These are phyloP conservation scores for Anniella stebbinsi DNA, from an alignment of 2,797 vertebrate genomes.

Conservation along the genomic window DNA sequence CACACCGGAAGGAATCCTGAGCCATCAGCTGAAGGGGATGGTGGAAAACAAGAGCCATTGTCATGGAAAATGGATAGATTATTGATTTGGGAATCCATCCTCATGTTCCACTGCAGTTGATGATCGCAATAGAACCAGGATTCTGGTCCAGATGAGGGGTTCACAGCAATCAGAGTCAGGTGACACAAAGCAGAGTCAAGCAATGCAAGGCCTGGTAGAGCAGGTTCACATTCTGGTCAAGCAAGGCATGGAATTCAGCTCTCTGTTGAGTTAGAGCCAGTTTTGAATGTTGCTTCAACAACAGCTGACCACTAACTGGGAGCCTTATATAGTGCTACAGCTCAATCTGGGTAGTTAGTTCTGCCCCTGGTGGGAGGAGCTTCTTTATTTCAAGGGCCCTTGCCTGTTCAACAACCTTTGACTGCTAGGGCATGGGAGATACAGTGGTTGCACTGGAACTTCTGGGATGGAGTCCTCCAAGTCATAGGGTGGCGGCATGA, in stretches of 20 bases:
- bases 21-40: not conserved
- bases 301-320: too few relatives aligned
- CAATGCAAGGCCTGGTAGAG: not conserved
- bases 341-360: too few relatives aligned
- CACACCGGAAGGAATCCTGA: slow-evolving; percentile 42
- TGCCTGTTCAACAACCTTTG: too few relatives aligned
- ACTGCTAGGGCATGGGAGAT: too few relatives aligned
- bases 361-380: too few relatives aligned
- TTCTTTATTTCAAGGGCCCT: too few relatives aligned
- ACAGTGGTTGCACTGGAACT: too few relatives aligned
- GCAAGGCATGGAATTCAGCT: not conserved
- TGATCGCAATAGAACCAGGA: too few relatives aligned
- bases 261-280: not conserved
- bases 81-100: not conserved
- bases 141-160: not conserved
- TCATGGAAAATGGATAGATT: too few relatives aligned
- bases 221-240: not conserved
- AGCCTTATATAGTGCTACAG: not conserved
- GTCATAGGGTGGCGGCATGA: too few relatives aligned
- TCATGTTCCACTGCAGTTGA: not conserved
- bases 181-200: not conserved
- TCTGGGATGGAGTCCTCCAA: too few relatives aligned
- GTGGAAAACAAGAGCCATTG: not conserved
- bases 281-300: not conserved
- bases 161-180: too few relatives aligned